Evolutionary conservation across 2,888 invertebrate genomes (phyloP), one percentile per base, ranked within the genome.

Genomic region (Cephalotes varians): DNA sequence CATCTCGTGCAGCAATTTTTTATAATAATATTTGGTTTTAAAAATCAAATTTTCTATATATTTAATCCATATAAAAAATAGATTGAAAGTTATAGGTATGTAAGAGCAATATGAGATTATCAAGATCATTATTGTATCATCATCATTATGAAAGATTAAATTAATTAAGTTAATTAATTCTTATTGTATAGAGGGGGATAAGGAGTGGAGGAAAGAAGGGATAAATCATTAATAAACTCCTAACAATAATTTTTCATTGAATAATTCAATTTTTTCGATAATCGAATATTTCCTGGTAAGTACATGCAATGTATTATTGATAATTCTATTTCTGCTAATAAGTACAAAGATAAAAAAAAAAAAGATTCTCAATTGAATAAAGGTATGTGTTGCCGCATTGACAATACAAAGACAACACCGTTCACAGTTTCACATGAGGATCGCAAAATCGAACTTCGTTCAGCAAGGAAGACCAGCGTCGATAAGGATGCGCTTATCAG

Each of bases 201-300:
- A 44, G 49, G 71, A n/a, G 31, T 10, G 18, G 18, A 10, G 44
- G 10, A 21, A 21, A 54, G 28, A 44, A 28, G 12, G 77, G 10
- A 31, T 21, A 18, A 51, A 64, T 28, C n/a, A 69, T 69, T 34
- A 69, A 81, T 51, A 81, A 44, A 72, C 79, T 40, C 15, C 31
- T 44, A 65, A 74, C 12, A 62, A 49, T 64, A n/a, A 15, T 9
- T 77, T 79, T 74, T 77, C 54, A 1, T 64, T 10, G 21, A 74
- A 51, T 21, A 74, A 28, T 49, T 76, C 65, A 76, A 65, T 51
- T 76, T 44, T 56, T 56, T 56, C 56, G 72, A 25, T 56, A 47
- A 25, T 79, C 18, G 34, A 71, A 56, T 56, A 44, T 69, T 31
- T 40, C 15, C 21, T n/a, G 7, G 9, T 51, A 28, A 37, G 25